Evolutionary conservation across 2,113 vertebrate genomes (phyloP), one percentile per base, ranked within the genome.

Genomic region (Ictalurus furcatus): DNA sequence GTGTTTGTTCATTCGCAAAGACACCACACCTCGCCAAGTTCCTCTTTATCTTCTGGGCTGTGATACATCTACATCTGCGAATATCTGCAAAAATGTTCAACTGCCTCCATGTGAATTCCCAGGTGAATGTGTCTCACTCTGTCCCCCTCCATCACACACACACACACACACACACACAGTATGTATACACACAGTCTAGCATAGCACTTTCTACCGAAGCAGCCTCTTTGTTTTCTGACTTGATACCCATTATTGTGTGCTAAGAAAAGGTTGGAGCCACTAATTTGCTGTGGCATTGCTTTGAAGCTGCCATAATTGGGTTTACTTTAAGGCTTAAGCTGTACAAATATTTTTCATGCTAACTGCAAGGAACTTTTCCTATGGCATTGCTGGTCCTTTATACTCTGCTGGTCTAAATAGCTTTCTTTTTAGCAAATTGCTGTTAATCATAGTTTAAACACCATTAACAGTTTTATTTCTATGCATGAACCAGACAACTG

Each of bases 291-390:
- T 48, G 37, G 73, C 34, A 87, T 48, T 48, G 40, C 85, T 87
- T 61, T 78, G 37, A 63, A 73, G 58, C 28, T 7, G 5, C 44
- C 11, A 13, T 82, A 71, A 88, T 88, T 63, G 37, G 74, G 58
- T 87, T 76, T 87, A 59, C 85, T 87, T 78, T 58, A 76, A 87
- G 56, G 54, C 30, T 87, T 87, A 87, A 67, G n/a, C 86, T 87
- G 61, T 69, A 80, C 48, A 80, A 87, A 82, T 69, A 88, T 56
- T 88, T 88, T 56, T 61, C n/a, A 87, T 87, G 40, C 37, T 63
- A 81, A 52, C 74, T 52, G 16, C 58, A 65, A 87, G 65, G 59
- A 86, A 44, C 52, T 1, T 74, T 76, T 86, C 69, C 54, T 86
- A 40, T 86, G 56, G 73, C 52, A 37, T 28, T 37, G 67, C 52